Percentiles rank a stretch among this genome's conserved stretches.
Evolutionary conservation across 1,140 invertebrate genomes (phyloP).

Genomic region (Philaenus spumarius): DNA sequence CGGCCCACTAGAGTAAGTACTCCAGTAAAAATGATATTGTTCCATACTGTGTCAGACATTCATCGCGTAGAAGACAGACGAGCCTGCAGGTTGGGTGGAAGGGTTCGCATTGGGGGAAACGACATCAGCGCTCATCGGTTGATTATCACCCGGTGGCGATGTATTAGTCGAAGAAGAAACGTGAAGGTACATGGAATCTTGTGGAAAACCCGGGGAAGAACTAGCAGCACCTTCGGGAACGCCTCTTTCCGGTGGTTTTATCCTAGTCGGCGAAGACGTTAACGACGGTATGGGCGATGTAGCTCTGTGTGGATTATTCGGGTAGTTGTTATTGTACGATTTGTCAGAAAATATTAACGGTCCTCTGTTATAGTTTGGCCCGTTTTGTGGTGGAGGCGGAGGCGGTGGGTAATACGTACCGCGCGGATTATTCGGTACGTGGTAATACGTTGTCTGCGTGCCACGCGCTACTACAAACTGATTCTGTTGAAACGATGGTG

Average conservation of each 20-base stretch:
- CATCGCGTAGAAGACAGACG: slow-evolving; percentile 43
- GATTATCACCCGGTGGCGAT: neutral
- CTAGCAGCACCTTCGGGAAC: slow-evolving; percentile 38
- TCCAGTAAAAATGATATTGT: slow-evolving; percentile 16
- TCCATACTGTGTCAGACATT: slow-evolving; percentile 40
- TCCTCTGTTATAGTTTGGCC: slow-evolving; percentile 11
- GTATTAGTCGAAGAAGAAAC: slow-evolving; percentile 15
- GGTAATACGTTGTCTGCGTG: slow-evolving; percentile 37
- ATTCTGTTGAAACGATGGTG: slow-evolving; percentile 20
- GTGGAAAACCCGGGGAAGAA: slow-evolving; percentile 32
- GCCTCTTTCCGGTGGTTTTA: slow-evolving; percentile 33
- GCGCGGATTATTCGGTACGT: slow-evolving; percentile 17
- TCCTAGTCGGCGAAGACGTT: slow-evolving; percentile 39
- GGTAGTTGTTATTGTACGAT: slow-evolving; percentile 14
- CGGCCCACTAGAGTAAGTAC: neutral
- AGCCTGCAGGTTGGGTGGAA: slow-evolving; percentile 31
- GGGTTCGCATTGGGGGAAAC: slow-evolving; percentile 10
- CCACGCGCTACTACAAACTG: slow-evolving; percentile 40
- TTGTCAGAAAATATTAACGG: slow-evolving; percentile 20
- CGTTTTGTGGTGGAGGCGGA: slow-evolving; percentile 21
- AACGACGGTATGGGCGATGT: slow-evolving; percentile 32
- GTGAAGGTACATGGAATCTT: slow-evolving; percentile 17
- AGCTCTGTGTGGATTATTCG: slow-evolving; percentile 3
- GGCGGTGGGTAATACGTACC: slow-evolving; percentile 25
- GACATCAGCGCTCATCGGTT: neutral